A percentile compares a stretch with the other conserved stretches of the same genome.
phyloP scores from a whole-genome alignment of 1,140 invertebrate genomes.

The Lamellibrachia luymesi region DNA sequence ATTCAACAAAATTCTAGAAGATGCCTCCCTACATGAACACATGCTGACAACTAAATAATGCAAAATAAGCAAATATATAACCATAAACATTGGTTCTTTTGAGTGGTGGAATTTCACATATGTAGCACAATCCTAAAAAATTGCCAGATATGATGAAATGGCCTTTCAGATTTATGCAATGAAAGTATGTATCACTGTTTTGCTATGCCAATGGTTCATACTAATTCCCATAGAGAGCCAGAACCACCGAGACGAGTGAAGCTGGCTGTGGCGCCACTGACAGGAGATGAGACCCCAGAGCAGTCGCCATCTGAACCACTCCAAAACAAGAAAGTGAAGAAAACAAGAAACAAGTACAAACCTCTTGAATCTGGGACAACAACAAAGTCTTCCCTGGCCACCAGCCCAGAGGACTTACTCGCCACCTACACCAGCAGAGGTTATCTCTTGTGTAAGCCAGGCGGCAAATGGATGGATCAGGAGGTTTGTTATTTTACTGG shows the following conservation, averaged over 20 bases:
- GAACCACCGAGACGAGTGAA: slow-evolving; percentile 24
- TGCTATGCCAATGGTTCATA: neutral
- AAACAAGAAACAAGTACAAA: slow-evolving; percentile 32
- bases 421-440: slow-evolving; percentile 33
- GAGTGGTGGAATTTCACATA: neutral
- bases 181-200: neutral
- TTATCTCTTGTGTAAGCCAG: slow-evolving; percentile 41
- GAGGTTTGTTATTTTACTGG: slow-evolving; percentile 26
- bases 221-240: slow-evolving; percentile 24
- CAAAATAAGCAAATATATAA: too few species aligned
- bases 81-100: neutral
- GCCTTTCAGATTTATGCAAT: neutral
- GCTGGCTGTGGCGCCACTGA: neutral
- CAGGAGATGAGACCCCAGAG: neutral
- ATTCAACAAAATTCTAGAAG: neutral
- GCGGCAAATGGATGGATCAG: slow-evolving; percentile 38
- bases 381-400: slow-evolving; percentile 28
- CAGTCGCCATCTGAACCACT: neutral
- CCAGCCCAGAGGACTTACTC: slow-evolving; percentile 28
- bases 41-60: neutral
- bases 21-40: neutral
- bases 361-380: slow-evolving; percentile 42
- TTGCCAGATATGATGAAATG: neutral
- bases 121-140: neutral
- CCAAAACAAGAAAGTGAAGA: slow-evolving; percentile 36